phyloP scores from a whole-genome alignment of 2,888 invertebrate species.

The Ophion slaviceki region DNA sequence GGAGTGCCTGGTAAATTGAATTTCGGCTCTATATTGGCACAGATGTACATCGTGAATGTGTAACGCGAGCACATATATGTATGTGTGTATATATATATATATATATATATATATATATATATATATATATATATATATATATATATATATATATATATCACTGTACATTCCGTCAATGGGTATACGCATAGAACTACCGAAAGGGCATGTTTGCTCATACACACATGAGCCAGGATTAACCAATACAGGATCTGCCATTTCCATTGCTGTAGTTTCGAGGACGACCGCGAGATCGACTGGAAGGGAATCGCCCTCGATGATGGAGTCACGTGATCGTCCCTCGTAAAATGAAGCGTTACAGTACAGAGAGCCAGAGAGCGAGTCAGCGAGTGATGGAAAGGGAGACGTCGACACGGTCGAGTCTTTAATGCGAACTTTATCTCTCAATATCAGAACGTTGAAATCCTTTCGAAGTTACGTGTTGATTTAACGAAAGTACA shows the following conservation, averaged over 20 bases:
- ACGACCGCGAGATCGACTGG: slow-evolving; percentile 59
- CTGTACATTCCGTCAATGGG: slow-evolving; percentile 18
- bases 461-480: slow-evolving; percentile 23
- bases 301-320: slow-evolving; percentile 56
- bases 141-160: background rate
- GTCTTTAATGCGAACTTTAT: background rate
- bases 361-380: background rate
- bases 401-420: background rate
- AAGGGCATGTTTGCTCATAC: slow-evolving; percentile 56
- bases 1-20: slow-evolving; percentile 56
- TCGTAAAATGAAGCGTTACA: slow-evolving; percentile 57
- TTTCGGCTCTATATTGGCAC: slow-evolving; percentile 58
- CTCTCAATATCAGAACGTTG: slow-evolving; percentile 27
- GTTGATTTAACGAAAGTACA: slow-evolving; percentile 37
- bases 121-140: background rate
- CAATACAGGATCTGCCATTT: slow-evolving; percentile 37
- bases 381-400: slow-evolving; percentile 12
- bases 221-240: slow-evolving; percentile 51
- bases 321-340: slow-evolving; percentile 50
- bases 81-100: background rate
- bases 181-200: slow-evolving; percentile 26
- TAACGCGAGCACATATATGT: slow-evolving; percentile 10
- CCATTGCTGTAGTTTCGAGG: slow-evolving; percentile 39
- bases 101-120: background rate
- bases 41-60: slow-evolving; percentile 45